Percentiles rank a stretch among this genome's conserved stretches.
These are phyloP conservation scores for Myanophis thanlyinensis DNA, from an alignment of 2,113 vertebrate genomes.

Conservation along the genomic window DNA sequence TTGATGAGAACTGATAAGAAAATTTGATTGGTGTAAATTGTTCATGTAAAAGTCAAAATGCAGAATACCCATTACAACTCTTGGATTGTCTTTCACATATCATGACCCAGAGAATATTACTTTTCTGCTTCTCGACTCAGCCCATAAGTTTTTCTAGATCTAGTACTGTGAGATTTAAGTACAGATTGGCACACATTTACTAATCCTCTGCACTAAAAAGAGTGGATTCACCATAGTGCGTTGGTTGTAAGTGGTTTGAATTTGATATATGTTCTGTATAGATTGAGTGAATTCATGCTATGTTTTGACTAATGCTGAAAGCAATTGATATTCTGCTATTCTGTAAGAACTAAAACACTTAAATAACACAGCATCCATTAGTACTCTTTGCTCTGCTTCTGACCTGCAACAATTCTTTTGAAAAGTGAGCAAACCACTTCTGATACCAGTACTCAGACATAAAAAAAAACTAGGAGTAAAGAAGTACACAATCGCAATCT, in stretches of 20 bases:
- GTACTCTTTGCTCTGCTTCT: constrained; percentile 1
- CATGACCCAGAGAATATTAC: neutral
- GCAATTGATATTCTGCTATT: constrained; percentile 5
- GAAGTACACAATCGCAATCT: neutral
- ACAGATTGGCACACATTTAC: neutral
- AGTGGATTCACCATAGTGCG: neutral
- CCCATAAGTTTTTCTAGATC: neutral
- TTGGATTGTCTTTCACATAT: neutral
- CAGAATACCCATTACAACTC: neutral
- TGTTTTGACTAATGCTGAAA: neutral
- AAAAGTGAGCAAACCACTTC: neutral
- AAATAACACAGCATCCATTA: constrained; percentile 5
- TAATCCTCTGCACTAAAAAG: neutral
- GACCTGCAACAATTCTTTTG: neutral
- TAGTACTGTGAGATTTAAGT: neutral
- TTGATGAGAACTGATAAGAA: neutral
- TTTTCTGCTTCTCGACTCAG: neutral
- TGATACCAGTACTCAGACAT: neutral
- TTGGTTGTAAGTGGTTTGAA: neutral
- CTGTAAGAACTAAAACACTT: neutral
- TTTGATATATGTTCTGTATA: neutral
- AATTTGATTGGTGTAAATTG: no score
- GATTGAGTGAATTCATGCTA: neutral
- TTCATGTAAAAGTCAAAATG: neutral
- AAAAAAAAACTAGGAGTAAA: neutral